phyloP scores from a whole-genome alignment of 2,888 invertebrate species.

The Cephus nigrinus region DNA sequence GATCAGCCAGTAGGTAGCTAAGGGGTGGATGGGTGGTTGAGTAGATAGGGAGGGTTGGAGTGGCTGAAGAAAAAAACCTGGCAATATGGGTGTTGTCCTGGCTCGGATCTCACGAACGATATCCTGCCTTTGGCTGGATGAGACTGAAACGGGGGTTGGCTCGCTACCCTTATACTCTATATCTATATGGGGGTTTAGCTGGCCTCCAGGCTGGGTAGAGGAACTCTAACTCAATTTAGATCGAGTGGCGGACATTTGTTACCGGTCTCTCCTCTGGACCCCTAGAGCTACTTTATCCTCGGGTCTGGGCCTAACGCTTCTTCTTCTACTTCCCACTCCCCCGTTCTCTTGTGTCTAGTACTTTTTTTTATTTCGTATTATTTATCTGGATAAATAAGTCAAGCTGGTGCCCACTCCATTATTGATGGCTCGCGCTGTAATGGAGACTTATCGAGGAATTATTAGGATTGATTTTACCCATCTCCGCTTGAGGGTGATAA shows the following conservation, averaged over 20 bases:
- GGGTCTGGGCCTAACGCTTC: conserved; percentile 22
- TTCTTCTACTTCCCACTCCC: not conserved
- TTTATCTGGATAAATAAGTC: conserved; percentile 64
- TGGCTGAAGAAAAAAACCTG: conserved; percentile 42
- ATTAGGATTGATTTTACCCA: conserved; percentile 27
- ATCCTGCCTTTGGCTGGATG: conserved; percentile 17
- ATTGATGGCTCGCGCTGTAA: conserved; percentile 36
- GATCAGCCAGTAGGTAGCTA: conserved; percentile 12
- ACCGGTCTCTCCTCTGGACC: conserved; percentile 42
- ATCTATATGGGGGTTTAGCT: conserved; percentile 18
- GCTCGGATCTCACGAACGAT: conserved; percentile 43
- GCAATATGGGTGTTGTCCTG: conserved; percentile 60
- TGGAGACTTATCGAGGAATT: conserved; percentile 28
- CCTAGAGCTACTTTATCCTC: conserved; percentile 44
- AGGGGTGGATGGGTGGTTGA: conserved; percentile 12
- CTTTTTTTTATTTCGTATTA: conserved; percentile 64
- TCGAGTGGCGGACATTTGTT: conserved; percentile 67
- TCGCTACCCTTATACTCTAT: conserved; percentile 9
- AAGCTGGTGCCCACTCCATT: conserved; percentile 34
- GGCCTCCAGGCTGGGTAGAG: conserved; percentile 11
- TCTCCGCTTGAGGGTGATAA: not conserved
- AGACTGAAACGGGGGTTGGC: conserved; percentile 13
- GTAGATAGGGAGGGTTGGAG: conserved; percentile 30
- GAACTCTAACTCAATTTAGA: conserved; percentile 67
- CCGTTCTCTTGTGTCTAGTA: not conserved